Evolutionary conservation across 2,113 vertebrate genomes (phyloP), one percentile per base, ranked within the genome.

Genomic region (Triplophysa tibetana): DNA sequence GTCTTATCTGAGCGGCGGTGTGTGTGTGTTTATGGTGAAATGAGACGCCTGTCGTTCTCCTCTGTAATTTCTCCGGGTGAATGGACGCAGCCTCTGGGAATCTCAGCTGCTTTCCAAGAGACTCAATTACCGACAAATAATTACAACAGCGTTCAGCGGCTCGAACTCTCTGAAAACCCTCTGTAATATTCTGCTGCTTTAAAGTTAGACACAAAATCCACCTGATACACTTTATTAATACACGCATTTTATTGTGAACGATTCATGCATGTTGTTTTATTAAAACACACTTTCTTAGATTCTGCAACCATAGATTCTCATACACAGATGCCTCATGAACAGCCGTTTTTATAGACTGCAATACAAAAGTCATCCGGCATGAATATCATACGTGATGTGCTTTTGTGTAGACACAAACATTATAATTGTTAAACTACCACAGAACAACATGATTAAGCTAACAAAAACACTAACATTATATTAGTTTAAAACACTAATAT

Each of bases 71-170:
- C 67, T 67, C 65, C n/a, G 13, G 21, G 50, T 69, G 29, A 45
- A 12, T 0, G 33, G 7, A 38, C 6, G 33, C 33, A 38, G 66
- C 66, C 7, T 70, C 48, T 12, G 21, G 68, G 48, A 29, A 70
- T 50, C 16, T 17, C 14, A 17, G 50, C 50, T 17, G 50, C 50
- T 54, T 54, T 54, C 50, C 50, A 54, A 54, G 14, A 54, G 24
- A 70, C 43, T 54, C 68, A 70, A 70, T 70, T 54, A 70, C 24
- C 17, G 54, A 33, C 48, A 33, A 54, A 70, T 54, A 70, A 70
- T 70, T 70, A 70, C 48, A 70, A 45, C 19, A 54, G 26, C 16
- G 29, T 54, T 54, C 45, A 52, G 50, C 23, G 23, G 24, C 45
- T 50, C 24, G 1, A 70, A 29, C 6, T 29, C 45, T 29, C 67